Percentiles rank a stretch among this genome's conserved stretches.
Evolutionary conservation across 2,888 invertebrate genomes (phyloP).

Genomic region (Neria commutata): DNA sequence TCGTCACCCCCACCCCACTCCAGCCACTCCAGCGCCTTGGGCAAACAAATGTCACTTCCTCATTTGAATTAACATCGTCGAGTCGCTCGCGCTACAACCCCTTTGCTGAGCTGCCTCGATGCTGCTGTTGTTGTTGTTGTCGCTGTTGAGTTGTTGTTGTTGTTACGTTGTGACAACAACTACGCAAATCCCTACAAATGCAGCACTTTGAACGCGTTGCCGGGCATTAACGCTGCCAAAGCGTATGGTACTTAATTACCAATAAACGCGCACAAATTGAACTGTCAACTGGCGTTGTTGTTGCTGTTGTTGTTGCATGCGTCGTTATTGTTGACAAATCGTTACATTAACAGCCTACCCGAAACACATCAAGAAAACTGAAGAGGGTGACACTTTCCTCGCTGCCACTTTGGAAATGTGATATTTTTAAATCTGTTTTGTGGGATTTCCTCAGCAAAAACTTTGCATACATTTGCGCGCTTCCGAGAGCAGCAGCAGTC

Average conservation of each 20-base stretch:
- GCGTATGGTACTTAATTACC: conserved; percentile 25
- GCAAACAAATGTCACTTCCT: conserved; percentile 33
- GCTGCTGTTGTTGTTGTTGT: no score
- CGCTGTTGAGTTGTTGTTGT: not conserved
- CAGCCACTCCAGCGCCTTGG: conserved; percentile 6
- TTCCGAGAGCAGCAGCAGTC: not conserved
- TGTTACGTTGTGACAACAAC: not conserved
- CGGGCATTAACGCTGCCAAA: not conserved
- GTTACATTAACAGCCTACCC: conserved; percentile 46
- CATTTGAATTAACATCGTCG: not conserved
- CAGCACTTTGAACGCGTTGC: not conserved
- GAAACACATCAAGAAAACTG: not conserved
- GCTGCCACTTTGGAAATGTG: not conserved
- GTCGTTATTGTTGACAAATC: conserved; percentile 28
- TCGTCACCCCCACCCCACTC: conserved; percentile 14
- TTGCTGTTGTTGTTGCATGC: conserved; percentile 34
- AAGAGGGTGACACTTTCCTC: not conserved
- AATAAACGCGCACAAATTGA: conserved; percentile 49
- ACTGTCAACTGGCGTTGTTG: conserved; percentile 45
- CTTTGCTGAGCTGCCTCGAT: no score
- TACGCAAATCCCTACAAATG: conserved; percentile 7
- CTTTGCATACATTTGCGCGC: conserved; percentile 8
- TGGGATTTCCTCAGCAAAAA: not conserved
- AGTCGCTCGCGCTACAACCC: not conserved
- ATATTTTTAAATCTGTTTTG: not conserved